phyloP scores from a whole-genome alignment of 2,113 vertebrate genomes.

The Athene cunicularia region DNA sequence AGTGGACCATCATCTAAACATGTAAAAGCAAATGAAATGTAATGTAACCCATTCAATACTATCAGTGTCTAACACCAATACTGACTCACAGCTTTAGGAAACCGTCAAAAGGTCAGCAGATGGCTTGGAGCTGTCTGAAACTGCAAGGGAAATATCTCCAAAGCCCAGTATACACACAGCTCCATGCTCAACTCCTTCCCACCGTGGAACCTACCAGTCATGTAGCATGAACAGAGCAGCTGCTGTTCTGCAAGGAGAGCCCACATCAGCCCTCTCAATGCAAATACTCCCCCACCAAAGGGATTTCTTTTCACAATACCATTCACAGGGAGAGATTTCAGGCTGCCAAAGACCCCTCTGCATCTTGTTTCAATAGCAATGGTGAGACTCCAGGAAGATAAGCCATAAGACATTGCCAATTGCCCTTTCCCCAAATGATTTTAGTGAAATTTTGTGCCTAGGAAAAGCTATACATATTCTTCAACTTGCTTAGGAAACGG shows the following conservation, averaged over 20 bases:
- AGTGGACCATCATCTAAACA: neutral
- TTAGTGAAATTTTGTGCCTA: neutral
- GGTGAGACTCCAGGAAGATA: neutral
- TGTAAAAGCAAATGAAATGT: neutral
- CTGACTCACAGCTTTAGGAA: neutral
- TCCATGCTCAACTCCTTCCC: neutral
- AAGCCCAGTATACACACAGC: neutral
- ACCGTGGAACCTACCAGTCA: neutral
- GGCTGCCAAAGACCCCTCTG: neutral
- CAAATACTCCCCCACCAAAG: neutral
- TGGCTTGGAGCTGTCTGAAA: neutral
- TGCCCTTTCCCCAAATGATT: neutral
- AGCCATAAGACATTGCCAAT: neutral
- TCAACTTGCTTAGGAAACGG: neutral
- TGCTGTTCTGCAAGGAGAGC: neutral
- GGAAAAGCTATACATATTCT: neutral
- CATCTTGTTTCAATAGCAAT: neutral
- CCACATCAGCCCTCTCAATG: neutral
- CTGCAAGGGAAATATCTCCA: neutral
- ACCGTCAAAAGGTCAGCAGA: neutral
- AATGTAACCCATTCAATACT: neutral
- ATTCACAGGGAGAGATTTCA: neutral
- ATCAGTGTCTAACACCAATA: neutral
- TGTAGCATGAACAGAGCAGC: fast-evolving
- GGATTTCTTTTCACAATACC: neutral